These are phyloP conservation scores for Drosophila lacertosa DNA, from an alignment of 1,140 invertebrate genomes.

Conservation along the genomic window DNA sequence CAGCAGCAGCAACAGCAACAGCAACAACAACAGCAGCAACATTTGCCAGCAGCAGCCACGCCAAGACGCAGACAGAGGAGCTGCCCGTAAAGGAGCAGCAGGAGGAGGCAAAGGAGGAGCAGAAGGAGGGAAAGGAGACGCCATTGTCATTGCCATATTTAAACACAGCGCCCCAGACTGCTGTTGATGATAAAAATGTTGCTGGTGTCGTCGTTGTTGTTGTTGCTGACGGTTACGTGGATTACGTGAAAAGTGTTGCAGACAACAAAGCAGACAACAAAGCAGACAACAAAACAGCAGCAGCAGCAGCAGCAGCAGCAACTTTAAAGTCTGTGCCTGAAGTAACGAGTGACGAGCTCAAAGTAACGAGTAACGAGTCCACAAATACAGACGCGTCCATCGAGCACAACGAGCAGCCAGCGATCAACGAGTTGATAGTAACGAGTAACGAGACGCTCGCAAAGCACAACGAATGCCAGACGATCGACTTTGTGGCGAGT, in stretches of 20 bases:
- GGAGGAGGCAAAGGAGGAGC: constrained; percentile 4
- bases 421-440: no score
- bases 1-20: constrained; percentile 6
- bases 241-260: constrained; percentile 60
- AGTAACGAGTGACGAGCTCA: constrained; percentile 4
- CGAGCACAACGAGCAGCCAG: no score
- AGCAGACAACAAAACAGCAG: not conserved
- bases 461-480: not conserved
- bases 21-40: constrained; percentile 5
- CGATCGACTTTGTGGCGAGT: no score
- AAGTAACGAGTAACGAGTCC: not conserved
- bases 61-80: constrained; percentile 9
- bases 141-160: constrained; percentile 74
- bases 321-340: no score
- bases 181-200: constrained; percentile 58
- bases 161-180: not conserved
- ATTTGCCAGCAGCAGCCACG: not conserved
- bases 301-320: constrained; percentile 3
- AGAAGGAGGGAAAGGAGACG: constrained; percentile 36
- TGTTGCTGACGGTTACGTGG: constrained; percentile 68
- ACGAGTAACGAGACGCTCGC: no score
- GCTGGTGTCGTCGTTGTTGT: constrained; percentile 33
- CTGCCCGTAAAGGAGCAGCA: constrained; percentile 9
- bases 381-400: no score
- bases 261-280: constrained; percentile 11